phyloP scores from a whole-genome alignment of 2,113 vertebrate genomes.

The Alligator mississippiensis region DNA sequence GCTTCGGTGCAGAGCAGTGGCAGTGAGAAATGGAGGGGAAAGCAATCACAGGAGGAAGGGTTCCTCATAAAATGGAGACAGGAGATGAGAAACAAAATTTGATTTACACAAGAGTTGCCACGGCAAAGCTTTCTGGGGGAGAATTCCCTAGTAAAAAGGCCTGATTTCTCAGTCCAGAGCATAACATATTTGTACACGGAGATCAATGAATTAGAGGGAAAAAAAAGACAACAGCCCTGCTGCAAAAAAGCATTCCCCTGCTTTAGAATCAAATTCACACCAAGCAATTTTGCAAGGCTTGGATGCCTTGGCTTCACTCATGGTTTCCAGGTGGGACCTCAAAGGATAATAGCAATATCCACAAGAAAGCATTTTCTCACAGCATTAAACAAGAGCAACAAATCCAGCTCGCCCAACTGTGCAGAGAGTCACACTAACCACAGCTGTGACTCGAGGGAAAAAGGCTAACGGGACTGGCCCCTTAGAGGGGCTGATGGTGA shows the following conservation, averaged over 20 bases:
- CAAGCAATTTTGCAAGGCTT: neutral
- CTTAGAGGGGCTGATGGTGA: neutral
- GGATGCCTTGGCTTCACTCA: neutral
- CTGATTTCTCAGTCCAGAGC: neutral
- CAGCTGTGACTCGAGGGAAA: neutral
- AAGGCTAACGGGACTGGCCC: neutral
- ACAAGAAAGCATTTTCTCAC: neutral
- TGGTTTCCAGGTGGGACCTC: neutral
- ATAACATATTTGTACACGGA: neutral
- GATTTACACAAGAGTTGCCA: constrained; percentile 21
- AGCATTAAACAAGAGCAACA: neutral
- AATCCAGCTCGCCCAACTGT: no score
- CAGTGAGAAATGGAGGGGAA: constrained; percentile 5
- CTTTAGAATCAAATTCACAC: neutral
- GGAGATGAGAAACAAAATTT: constrained; percentile 30
- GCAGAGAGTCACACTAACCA: neutral
- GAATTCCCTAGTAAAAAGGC: constrained; percentile 20
- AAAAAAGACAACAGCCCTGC: neutral
- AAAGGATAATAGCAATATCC: neutral
- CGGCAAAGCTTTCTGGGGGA: neutral
- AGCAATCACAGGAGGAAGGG: constrained; percentile 35
- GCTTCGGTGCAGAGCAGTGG: constrained; percentile 21
- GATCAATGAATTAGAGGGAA: constrained; percentile 30
- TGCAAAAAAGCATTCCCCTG: neutral
- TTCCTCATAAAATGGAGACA: constrained; percentile 30